A percentile compares a stretch with the other conserved stretches of the same genome.
These are phyloP conservation scores for Tragelaphus oryx DNA, from an alignment of 2,797 vertebrate species.

Conservation along the genomic window DNA sequence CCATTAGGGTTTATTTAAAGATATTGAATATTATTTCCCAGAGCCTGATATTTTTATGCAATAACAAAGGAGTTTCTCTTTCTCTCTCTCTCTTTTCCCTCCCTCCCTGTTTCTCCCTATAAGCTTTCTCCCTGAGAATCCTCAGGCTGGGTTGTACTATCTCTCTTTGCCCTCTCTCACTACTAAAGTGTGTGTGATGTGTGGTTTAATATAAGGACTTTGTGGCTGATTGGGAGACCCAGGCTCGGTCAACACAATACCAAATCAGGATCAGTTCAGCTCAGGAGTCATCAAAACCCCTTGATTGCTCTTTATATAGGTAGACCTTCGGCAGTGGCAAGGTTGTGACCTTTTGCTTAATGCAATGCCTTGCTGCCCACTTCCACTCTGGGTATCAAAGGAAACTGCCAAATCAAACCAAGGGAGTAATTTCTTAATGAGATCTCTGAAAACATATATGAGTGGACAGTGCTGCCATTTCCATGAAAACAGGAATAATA, in stretches of 20 bases:
- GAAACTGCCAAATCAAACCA: slow-evolving; percentile 6
- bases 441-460: slow-evolving; percentile 3
- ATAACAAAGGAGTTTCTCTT: background rate
- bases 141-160: background rate
- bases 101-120: background rate
- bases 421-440: slow-evolving; percentile 21
- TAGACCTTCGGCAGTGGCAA: background rate
- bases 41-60: slow-evolving; percentile 1
- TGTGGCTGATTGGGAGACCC: background rate
- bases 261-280: slow-evolving; percentile 25
- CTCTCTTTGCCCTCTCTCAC: background rate
- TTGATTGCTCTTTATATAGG: background rate
- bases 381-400: slow-evolving; percentile 10
- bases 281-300: background rate
- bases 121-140: background rate
- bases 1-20: background rate
- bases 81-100: background rate
- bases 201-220: background rate
- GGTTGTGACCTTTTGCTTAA: background rate
- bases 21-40: background rate
- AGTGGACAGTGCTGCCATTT: background rate
- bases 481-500: background rate
- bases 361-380: background rate
- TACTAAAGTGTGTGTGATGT: background rate
- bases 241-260: background rate